Base-by-base conservation (phyloP, 2,888 invertebrate species). In the Ichneumoninae sp. region DNA sequence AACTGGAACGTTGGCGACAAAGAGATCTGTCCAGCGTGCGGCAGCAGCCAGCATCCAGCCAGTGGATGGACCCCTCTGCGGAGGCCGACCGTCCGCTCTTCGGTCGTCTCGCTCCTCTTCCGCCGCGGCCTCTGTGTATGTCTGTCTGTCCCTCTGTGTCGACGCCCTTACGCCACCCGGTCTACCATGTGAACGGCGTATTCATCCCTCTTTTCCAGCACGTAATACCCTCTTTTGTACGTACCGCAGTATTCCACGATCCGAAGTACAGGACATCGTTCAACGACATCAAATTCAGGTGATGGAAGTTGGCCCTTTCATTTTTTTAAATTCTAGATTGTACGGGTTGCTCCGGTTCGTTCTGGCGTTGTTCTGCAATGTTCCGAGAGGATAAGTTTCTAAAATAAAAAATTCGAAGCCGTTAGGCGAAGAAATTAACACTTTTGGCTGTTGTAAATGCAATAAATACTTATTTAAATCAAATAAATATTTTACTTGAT, bases 1-100 rank as follows among this genome's bases (percentile, higher is more conserved):
- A 79, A 75, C 69, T 70, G 57, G 79, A 26, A 65, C 63, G 54
- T 30, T 63, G 65, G 66, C 63, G 54, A 83, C 79, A 70, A 79
- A 83, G 79, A 74, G 78, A 63, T 69, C 50, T 57, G 74, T 75
- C 57, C 73, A 66, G 50, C 60, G 77, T 69, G 69, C 57, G 40
- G 57, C 57, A 70, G 69, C 78, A 19, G 26, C 54, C 50, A 54
- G 75, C n/a, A 52, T 30, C 50, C 33, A 52, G 40, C 33, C 54
- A 26, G 16, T 69, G 77, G 69, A 75, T 65, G 65, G 57, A 65
- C 57, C 57, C 19, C 69, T 60, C 60, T 22, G 54, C 40, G 26
- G 68, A 69, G 69, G 63, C 69, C 44, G 77, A 60, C 44, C 47
- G 69, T 47, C 33, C 57, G 71, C 71, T 54, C 57, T 54, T 22